phyloP scores from a whole-genome alignment of 2,113 vertebrate species.

The Cepphus grylle region DNA sequence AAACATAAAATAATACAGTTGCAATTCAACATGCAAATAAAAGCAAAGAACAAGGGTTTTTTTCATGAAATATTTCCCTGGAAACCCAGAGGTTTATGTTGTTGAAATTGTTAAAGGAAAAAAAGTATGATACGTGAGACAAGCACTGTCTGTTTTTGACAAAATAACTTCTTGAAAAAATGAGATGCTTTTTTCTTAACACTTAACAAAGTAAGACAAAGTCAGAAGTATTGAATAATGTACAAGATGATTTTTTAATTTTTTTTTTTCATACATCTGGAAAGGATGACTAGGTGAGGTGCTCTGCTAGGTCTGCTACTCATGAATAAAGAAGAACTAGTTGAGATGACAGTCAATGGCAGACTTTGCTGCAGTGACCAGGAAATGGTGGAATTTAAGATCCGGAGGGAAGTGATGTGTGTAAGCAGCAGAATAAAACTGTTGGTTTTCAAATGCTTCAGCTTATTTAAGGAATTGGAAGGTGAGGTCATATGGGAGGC shows the following conservation, averaged over 20 bases:
- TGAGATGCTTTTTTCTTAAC: background rate
- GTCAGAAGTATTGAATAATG: background rate
- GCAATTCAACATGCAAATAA: conserved; percentile 1
- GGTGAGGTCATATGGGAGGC: background rate
- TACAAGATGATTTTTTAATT: background rate
- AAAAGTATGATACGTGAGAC: background rate
- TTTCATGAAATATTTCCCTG: background rate
- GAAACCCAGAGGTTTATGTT: background rate
- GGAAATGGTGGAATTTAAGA: background rate
- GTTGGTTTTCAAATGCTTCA: background rate
- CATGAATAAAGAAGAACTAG: background rate
- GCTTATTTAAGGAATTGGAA: background rate
- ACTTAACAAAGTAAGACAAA: conserved; percentile 2
- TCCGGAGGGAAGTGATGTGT: background rate
- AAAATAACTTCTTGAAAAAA: background rate
- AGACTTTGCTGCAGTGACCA: background rate
- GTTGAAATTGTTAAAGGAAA: background rate
- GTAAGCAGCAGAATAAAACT: background rate
- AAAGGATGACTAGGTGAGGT: background rate
- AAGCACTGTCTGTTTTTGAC: background rate
- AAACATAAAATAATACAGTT: background rate
- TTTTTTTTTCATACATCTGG: background rate
- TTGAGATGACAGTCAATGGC: background rate
- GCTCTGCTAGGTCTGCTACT: background rate
- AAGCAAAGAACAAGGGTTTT: background rate